Evolutionary conservation across 2,797 vertebrate species (phyloP).

Genomic region (Dallia pectoralis): DNA sequence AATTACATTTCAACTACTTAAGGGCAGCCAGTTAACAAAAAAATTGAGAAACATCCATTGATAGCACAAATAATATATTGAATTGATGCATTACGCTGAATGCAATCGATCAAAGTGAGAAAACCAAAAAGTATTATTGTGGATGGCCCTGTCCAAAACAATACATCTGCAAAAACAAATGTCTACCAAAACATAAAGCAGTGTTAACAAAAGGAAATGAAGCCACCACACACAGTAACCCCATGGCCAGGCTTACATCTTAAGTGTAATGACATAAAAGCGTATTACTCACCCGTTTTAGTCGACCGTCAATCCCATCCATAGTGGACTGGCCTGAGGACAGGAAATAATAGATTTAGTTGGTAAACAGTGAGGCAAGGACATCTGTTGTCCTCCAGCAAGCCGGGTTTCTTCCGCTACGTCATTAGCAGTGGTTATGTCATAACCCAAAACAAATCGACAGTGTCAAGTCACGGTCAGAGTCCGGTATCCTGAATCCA

Average conservation of each 20-base stretch:
- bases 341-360: background rate
- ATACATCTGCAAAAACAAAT: too few species aligned
- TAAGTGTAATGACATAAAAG: background rate
- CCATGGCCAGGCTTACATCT: background rate
- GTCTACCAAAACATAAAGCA: too few species aligned
- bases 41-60: too few species aligned
- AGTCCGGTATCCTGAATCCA: background rate
- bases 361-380: background rate
- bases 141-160: too few species aligned
- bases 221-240: background rate
- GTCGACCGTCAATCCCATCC: slow-evolving; percentile 50
- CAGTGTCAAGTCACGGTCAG: background rate
- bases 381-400: background rate
- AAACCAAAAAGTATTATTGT: too few species aligned
- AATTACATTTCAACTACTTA: too few species aligned
- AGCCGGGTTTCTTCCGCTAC: background rate
- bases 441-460: background rate
- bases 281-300: slow-evolving; percentile 56
- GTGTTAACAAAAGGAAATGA: background rate
- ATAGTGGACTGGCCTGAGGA: slow-evolving; percentile 36
- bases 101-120: too few species aligned
- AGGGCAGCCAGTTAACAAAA: too few species aligned
- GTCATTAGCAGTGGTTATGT: background rate
- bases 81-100: too few species aligned
- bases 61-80: too few species aligned